Evolutionary conservation across 2,888 invertebrate genomes (phyloP), one percentile per base, ranked within the genome.

Genomic region (Xylophagus ater): DNA sequence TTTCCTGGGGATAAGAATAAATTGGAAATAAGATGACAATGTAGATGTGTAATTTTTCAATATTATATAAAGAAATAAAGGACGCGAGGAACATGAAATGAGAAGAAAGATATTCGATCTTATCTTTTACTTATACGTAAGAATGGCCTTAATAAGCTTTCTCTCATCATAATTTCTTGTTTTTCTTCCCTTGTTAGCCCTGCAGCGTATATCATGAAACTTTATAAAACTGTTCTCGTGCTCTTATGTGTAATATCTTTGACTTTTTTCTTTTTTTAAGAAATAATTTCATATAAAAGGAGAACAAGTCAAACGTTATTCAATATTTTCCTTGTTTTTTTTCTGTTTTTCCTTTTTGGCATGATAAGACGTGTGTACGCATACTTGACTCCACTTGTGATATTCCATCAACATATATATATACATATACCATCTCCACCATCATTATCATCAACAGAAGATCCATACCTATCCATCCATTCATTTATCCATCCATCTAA

Each of bases 131-230:
- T 44, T 38, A 44, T 41, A 44, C 41, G 40, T 37, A 43, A 40
- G 37, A 43, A 38, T 37, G 37, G 35, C 38, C n/a, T 44, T 44
- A 44, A 44, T 44, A 44, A 41, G 44, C 38, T 44, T 32, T 31
- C 35, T 31, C 34, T 44, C 34, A 38, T 37, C 15, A 24, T 13
- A 10, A 38, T 30, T 23, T 15, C 36, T 17, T 20, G 30, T 26
- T 21, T 29, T 25, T 26, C 19, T 31, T 30, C 21, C 31, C 28
- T 17, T 21, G 13, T 31, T 13, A 29, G 24, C 33, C 34, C 34
- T 19, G 13, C 6, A 31, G 34, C n/a, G 28, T 13, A 28, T 15
- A 34, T 4, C 6, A 34, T 23, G 15, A 34, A 34, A 24, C 14
- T 36, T 15, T 17, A 17, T 14, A 8, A 5, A 18, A 28, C 20